Percentiles rank a stretch among this genome's conserved stretches.
These are phyloP conservation scores for Ridgeia piscesae DNA, from an alignment of 1,140 invertebrate species.

Conservation along the genomic window DNA sequence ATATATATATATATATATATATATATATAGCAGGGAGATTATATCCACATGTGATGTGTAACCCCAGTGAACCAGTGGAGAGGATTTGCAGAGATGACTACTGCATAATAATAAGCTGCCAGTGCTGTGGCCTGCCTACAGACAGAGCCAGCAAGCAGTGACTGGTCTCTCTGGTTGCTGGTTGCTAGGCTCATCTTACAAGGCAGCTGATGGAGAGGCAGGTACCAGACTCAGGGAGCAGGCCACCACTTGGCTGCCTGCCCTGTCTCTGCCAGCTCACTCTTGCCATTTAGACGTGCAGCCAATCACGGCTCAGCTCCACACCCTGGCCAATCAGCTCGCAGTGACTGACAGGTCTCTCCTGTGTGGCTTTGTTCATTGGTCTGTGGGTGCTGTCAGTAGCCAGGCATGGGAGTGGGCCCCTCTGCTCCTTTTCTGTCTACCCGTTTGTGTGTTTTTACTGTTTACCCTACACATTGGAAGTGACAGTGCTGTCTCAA, in stretches of 20 bases:
- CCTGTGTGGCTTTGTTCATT: not conserved
- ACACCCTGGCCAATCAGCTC: not conserved
- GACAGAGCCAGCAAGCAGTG: not conserved
- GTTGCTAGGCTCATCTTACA: not conserved
- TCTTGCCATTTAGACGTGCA: not conserved
- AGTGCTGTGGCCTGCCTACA: not conserved
- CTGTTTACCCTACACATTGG: constrained; percentile 4
- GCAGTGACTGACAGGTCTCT: not conserved
- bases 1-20: too few species aligned
- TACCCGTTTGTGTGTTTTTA: not conserved
- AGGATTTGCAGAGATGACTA: not conserved
- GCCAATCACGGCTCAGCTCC: not conserved
- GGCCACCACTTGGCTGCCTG: not conserved
- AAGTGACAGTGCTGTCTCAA: constrained; percentile 4
- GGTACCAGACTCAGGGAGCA: not conserved
- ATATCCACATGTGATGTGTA: not conserved
- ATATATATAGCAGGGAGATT: not conserved
- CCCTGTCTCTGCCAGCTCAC: not conserved
- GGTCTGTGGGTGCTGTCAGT: not conserved
- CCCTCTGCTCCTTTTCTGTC: not conserved
- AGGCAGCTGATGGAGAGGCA: not conserved
- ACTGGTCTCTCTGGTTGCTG: not conserved
- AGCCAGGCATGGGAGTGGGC: not conserved
- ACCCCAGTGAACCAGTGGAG: not conserved
- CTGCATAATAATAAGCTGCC: not conserved